A percentile compares a stretch with the other conserved stretches of the same genome.
These are phyloP conservation scores for Electrophaes corylata DNA, from an alignment of 2,888 invertebrate species.

Conservation along the genomic window DNA sequence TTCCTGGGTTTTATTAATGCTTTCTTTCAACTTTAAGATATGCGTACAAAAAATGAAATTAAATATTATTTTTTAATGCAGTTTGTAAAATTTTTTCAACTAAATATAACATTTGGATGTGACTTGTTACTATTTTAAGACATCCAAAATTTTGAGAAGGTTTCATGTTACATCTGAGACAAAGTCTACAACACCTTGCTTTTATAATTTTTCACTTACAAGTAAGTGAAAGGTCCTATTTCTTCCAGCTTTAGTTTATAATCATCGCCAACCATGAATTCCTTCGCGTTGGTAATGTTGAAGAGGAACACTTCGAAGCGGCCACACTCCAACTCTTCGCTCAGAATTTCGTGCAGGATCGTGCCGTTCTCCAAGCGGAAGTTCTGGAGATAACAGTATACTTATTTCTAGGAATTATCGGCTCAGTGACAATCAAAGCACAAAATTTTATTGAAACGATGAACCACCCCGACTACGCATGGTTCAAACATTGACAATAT, in stretches of 20 bases:
- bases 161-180: too few species aligned
- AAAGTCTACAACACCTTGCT: too few species aligned
- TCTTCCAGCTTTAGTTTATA: slow-evolving; percentile 87
- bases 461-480: too few species aligned
- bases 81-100: too few species aligned
- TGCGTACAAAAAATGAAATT: too few species aligned
- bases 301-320: slow-evolving; percentile 88
- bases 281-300: slow-evolving; percentile 90
- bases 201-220: slow-evolving; percentile 84
- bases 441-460: too few species aligned
- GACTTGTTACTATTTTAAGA: not conserved
- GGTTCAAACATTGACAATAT: too few species aligned
- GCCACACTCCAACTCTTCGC: slow-evolving; percentile 67
- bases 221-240: slow-evolving; percentile 92
- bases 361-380: slow-evolving; percentile 83
- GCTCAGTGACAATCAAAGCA: too few species aligned
- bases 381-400: slow-evolving; percentile 38
- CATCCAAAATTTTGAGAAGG: too few species aligned
- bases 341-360: slow-evolving; percentile 87
- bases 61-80: too few species aligned
- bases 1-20: too few species aligned
- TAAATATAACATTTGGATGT: not conserved
- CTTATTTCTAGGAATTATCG: not conserved
- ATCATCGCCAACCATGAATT: slow-evolving; percentile 86
- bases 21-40: too few species aligned